phyloP scores from a whole-genome alignment of 2,888 invertebrate species.

The Brenthis daphne region DNA sequence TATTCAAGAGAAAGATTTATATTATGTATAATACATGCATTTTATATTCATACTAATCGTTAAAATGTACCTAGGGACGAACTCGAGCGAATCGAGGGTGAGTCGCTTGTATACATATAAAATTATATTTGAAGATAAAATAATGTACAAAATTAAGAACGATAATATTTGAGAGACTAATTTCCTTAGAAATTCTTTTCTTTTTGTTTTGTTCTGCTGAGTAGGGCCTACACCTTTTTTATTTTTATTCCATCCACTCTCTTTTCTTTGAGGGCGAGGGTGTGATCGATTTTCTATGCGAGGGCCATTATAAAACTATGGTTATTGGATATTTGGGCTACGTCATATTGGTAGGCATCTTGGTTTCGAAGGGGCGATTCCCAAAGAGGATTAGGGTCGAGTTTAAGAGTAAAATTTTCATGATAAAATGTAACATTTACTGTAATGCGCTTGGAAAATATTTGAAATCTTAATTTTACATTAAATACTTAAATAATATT shows the following conservation, averaged over 20 bases:
- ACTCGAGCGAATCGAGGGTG: too few species aligned
- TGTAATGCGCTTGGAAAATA: not conserved
- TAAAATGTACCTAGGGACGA: too few species aligned
- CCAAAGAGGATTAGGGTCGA: slow-evolving; percentile 12
- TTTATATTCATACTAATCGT: too few species aligned
- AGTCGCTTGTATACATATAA: too few species aligned
- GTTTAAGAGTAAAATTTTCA: not conserved
- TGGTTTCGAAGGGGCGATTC: slow-evolving; percentile 20
- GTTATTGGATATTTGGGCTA: slow-evolving; percentile 73
- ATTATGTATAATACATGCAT: too few species aligned
- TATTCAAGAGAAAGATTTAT: too few species aligned
- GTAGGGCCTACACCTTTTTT: slow-evolving; percentile 27
- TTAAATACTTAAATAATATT: too few species aligned
- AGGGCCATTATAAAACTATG: slow-evolving; percentile 73
- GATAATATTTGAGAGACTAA: not conserved
- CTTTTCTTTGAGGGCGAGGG: slow-evolving; percentile 67
- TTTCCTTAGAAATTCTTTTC: not conserved
- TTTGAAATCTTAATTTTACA: not conserved
- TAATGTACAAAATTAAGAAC: not conserved
- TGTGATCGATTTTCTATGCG: slow-evolving; percentile 71
- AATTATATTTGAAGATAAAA: too few species aligned
- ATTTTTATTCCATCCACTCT: slow-evolving; percentile 68
- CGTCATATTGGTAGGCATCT: slow-evolving; percentile 35
- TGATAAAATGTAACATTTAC: not conserved
- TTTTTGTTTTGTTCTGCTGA: slow-evolving; percentile 10